These are phyloP conservation scores for Phymatocera aterrima DNA, from an alignment of 2,888 invertebrate genomes.

Conservation along the genomic window DNA sequence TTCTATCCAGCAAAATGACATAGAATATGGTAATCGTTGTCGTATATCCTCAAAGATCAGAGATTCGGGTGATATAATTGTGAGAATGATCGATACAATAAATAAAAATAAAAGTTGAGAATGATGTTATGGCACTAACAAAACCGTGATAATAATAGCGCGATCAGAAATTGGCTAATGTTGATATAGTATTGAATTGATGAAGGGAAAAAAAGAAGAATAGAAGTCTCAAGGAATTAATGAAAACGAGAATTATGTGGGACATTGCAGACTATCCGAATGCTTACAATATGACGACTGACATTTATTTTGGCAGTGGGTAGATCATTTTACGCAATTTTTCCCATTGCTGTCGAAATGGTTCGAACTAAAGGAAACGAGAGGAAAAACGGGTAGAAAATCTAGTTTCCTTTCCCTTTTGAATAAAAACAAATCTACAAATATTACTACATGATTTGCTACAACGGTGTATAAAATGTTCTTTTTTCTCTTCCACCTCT, in stretches of 20 bases:
- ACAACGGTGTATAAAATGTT: neutral
- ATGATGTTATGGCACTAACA: conserved; percentile 37
- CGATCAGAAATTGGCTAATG: conserved; percentile 3
- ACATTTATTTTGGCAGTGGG: conserved; percentile 25
- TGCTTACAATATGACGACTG: conserved; percentile 5
- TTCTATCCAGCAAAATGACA: neutral
- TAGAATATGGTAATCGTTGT: neutral
- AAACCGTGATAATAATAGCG: conserved; percentile 5
- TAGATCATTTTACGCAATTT: too few species aligned
- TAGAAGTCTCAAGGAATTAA: neutral
- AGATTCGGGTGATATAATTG: neutral
- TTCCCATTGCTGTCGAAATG: neutral
- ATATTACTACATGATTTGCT: neutral
- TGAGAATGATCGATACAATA: conserved; percentile 36
- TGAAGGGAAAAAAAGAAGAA: conserved; percentile 18
- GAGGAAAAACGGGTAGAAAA: neutral
- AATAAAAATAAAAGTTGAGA: conserved; percentile 35
- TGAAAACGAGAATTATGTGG: conserved; percentile 22
- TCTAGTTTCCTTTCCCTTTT: neutral
- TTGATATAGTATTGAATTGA: neutral
- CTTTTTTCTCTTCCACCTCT: conserved; percentile 5
- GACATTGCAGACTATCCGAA: neutral
- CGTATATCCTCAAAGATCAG: neutral
- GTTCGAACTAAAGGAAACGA: neutral
- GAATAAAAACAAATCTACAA: neutral